Conservation (phyloP, 2,888 invertebrate genomes). For the Epinotia nisella region DNA sequence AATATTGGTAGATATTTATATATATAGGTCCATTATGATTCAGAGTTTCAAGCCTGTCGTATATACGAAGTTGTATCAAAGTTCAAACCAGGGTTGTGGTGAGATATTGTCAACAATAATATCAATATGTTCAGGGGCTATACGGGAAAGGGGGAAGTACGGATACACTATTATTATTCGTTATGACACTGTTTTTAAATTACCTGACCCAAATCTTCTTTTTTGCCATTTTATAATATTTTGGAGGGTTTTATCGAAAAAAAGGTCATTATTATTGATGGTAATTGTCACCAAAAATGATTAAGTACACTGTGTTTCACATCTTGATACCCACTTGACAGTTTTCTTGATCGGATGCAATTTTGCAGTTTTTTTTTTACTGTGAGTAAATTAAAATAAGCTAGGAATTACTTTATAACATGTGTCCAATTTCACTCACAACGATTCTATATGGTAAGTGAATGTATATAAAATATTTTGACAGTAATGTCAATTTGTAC, state of each 20-base stretch:
- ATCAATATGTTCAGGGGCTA: background rate
- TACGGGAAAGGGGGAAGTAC: background rate
- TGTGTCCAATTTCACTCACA: conserved; percentile 61
- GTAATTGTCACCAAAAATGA: background rate
- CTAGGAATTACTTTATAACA: conserved; percentile 46
- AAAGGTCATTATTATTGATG: conserved; percentile 6
- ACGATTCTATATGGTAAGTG: conserved; percentile 52
- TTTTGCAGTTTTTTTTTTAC: background rate
- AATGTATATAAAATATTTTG: conserved; percentile 43
- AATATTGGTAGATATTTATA: conserved; percentile 42
- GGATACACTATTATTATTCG: background rate
- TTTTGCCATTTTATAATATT: background rate
- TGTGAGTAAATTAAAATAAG: conserved; percentile 16
- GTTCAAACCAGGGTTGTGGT: background rate
- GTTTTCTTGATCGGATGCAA: background rate
- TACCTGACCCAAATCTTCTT: background rate
- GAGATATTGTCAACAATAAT: conserved; percentile 14
- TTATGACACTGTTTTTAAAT: background rate
- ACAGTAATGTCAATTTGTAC: conserved; percentile 40
- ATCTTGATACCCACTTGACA: background rate
- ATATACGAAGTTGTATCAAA: conserved; percentile 22
- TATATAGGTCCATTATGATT: conserved; percentile 30
- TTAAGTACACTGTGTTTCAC: background rate
- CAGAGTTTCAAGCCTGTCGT: conserved; percentile 22
- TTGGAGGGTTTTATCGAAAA: background rate